phyloP scores from a whole-genome alignment of 2,113 vertebrate genomes.

The Paramormyrops kingsleyae region DNA sequence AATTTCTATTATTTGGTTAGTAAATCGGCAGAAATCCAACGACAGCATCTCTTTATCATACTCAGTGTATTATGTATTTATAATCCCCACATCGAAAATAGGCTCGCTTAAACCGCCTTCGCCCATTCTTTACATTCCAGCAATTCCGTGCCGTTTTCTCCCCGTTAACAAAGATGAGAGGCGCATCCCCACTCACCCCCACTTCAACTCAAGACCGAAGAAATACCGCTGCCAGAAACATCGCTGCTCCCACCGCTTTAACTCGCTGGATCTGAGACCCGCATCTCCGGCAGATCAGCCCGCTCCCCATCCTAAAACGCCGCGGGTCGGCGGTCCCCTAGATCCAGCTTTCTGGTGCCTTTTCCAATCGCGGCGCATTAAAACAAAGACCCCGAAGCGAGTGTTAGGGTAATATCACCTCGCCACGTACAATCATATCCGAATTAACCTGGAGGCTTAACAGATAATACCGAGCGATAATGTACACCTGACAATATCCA shows the following conservation, averaged over 20 bases:
- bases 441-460: neutral
- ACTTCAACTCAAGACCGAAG: slow-evolving; percentile 1
- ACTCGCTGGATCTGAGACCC: slow-evolving; percentile 1
- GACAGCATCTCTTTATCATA: neutral
- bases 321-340: neutral
- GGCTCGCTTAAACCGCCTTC: neutral
- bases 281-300: neutral
- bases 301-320: slow-evolving; percentile 12
- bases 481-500: neutral
- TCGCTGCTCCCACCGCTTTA: neutral
- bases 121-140: neutral
- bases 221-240: neutral
- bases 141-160: neutral
- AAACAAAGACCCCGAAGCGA: slow-evolving; percentile 18
- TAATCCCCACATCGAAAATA: neutral
- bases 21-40: neutral
- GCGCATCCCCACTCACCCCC: slow-evolving; percentile 13
- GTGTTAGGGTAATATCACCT: neutral
- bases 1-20: neutral
- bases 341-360: neutral
- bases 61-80: neutral
- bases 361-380: neutral
- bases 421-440: neutral
- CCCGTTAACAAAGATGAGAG: slow-evolving; percentile 11
- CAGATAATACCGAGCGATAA: neutral